phyloP scores from a whole-genome alignment of 35 echinoderm and acorn worm species.

The Lytechinus variegatus region DNA sequence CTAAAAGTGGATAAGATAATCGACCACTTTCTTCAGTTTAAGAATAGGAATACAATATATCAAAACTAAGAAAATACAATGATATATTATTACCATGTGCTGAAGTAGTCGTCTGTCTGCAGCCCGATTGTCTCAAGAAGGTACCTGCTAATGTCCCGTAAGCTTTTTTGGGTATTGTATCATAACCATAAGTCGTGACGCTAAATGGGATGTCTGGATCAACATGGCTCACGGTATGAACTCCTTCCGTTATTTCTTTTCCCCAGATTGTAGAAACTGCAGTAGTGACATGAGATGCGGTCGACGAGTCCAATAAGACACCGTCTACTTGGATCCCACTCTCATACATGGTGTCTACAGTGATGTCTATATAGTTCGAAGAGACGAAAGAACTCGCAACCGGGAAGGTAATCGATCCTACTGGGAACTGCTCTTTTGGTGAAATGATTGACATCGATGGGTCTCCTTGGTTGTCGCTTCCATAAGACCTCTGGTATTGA shows the following conservation, averaged over 20 bases:
- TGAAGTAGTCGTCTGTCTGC: background rate
- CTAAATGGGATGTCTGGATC: slow-evolving; percentile 16
- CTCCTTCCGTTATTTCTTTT: background rate
- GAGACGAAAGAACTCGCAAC: background rate
- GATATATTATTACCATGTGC: background rate
- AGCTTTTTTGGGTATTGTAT: background rate
- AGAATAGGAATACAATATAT: no score
- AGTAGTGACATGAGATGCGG: background rate
- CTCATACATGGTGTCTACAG: background rate
- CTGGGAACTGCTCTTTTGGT: background rate
- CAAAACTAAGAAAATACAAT: no score
- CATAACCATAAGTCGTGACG: slow-evolving; percentile 21
- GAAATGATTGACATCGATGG: slow-evolving; percentile 13
- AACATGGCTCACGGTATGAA: background rate
- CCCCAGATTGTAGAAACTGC: background rate
- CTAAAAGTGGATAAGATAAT: no score
- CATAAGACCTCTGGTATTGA: background rate
- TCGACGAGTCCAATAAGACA: background rate
- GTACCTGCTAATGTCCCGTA: background rate
- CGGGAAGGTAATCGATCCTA: background rate
- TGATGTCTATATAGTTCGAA: background rate
- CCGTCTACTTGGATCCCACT: background rate
- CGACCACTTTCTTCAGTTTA: no score
- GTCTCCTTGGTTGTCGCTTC: background rate
- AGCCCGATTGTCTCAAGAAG: background rate